phyloP scores from a whole-genome alignment of 2,113 vertebrate genomes.

The Orthonyx spaldingii region DNA sequence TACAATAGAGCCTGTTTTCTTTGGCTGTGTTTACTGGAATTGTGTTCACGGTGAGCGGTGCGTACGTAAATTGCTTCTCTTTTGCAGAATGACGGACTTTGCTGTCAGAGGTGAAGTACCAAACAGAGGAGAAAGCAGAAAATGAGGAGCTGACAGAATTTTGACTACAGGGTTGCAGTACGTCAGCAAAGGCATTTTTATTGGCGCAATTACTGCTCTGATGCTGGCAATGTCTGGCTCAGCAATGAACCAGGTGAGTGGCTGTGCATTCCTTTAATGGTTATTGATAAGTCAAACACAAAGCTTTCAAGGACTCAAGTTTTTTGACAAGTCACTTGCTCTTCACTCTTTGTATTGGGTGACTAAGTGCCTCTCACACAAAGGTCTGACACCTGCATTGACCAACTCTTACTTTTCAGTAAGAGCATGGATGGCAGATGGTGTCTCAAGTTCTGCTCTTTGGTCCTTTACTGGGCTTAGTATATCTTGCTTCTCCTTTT shows the following conservation, averaged over 20 bases:
- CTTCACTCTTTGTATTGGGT: background rate
- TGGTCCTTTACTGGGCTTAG: background rate
- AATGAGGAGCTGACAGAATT: background rate
- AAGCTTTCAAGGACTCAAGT: background rate
- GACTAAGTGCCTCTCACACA: background rate
- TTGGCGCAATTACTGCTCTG: background rate
- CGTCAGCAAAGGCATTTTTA: background rate
- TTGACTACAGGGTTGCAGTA: background rate
- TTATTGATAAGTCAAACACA: background rate
- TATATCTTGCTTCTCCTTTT: background rate
- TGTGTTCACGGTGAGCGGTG: rapidly evolving
- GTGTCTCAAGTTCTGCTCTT: background rate
- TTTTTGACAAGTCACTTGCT: background rate
- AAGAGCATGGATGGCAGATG: background rate
- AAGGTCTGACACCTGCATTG: background rate
- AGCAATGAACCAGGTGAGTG: background rate
- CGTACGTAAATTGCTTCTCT: background rate
- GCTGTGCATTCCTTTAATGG: background rate
- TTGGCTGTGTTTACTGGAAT: background rate
- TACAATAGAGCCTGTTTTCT: background rate
- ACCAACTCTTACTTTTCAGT: background rate
- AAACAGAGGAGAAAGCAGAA: background rate
- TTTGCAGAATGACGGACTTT: rapidly evolving
- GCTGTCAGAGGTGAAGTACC: background rate
- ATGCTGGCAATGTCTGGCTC: background rate